Conservation (phyloP, 2,888 invertebrate species). For the Calameuta idolon region DNA sequence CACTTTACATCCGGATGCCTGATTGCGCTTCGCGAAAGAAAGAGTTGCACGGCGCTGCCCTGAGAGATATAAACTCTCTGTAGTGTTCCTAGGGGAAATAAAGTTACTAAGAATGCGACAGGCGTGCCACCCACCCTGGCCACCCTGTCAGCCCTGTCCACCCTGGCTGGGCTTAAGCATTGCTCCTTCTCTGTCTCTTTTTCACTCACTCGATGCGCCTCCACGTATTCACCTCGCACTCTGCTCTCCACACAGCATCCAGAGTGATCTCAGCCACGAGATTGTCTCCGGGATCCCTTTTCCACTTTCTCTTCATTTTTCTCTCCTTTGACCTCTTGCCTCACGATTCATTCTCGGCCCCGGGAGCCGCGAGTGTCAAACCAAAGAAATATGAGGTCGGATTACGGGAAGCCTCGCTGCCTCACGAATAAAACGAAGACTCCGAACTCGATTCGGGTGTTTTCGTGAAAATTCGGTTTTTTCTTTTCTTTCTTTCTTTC, state of each 20-base stretch:
- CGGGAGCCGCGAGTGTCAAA: background rate
- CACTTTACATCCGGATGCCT: conserved; percentile 3
- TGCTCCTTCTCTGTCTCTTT: background rate
- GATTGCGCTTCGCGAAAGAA: conserved; percentile 12
- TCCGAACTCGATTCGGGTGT: background rate
- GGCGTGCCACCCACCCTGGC: background rate
- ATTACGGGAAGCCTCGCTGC: background rate
- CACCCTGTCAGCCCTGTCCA: too few species aligned
- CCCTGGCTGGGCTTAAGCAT: background rate
- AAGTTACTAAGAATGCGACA: conserved; percentile 16
- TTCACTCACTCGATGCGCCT: background rate
- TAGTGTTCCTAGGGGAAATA: conserved; percentile 35
- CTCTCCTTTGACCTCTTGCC: background rate
- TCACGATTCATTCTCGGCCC: background rate
- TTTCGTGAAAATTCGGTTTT: background rate
- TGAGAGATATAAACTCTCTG: conserved; percentile 28
- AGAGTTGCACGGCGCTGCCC: conserved; percentile 25
- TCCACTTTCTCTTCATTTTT: background rate
- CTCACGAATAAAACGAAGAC: background rate
- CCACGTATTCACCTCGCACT: background rate
- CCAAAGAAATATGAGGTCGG: background rate
- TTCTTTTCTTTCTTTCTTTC: too few species aligned
- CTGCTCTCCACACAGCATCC: background rate
- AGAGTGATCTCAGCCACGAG: background rate
- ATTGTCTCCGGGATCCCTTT: background rate